A percentile compares a stretch with the other conserved stretches of the same genome.
These are phyloP conservation scores for Aromia moschata DNA, from an alignment of 2,888 invertebrate genomes.

Conservation along the genomic window DNA sequence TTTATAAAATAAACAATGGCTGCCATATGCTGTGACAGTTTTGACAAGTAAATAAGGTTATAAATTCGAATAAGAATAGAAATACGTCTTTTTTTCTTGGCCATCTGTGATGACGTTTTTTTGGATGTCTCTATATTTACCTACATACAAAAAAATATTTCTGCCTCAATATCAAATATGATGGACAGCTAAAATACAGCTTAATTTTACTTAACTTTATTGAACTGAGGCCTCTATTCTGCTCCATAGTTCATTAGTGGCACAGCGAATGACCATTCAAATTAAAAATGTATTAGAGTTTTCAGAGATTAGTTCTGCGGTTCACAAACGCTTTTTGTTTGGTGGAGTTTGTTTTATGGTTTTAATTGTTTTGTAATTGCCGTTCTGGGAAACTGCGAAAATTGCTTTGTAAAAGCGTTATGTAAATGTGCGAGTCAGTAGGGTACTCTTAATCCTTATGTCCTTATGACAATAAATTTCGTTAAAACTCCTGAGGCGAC, in stretches of 20 bases:
- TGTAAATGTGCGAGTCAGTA: slow-evolving; percentile 16
- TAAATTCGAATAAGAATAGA: too few species aligned
- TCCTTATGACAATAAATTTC: slow-evolving; percentile 20
- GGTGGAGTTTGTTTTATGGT: slow-evolving; percentile 27
- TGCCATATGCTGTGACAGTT: too few species aligned
- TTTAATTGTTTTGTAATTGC: slow-evolving; percentile 32
- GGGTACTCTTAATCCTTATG: slow-evolving; percentile 19
- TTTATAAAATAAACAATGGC: too few species aligned
- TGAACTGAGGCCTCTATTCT: too few species aligned
- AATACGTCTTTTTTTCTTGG: too few species aligned
- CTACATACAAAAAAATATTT: too few species aligned
- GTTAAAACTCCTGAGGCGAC: slow-evolving; percentile 14
- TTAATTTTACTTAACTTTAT: too few species aligned
- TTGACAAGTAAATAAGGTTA: too few species aligned
- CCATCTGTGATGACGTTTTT: too few species aligned
- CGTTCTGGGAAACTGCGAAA: slow-evolving; percentile 17
- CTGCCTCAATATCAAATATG: too few species aligned
- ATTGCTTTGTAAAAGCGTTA: slow-evolving; percentile 20
- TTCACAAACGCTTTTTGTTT: slow-evolving; percentile 19
- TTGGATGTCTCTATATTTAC: too few species aligned
- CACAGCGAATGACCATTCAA: slow-evolving; percentile 20
- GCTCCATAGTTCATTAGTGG: slow-evolving; percentile 22
- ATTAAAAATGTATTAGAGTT: slow-evolving; percentile 22
- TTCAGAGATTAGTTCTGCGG: slow-evolving; percentile 24
- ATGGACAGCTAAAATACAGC: too few species aligned